Conservation (phyloP, 92 coral and sea anemone species). For the Epizoanthus scotinus region DNA sequence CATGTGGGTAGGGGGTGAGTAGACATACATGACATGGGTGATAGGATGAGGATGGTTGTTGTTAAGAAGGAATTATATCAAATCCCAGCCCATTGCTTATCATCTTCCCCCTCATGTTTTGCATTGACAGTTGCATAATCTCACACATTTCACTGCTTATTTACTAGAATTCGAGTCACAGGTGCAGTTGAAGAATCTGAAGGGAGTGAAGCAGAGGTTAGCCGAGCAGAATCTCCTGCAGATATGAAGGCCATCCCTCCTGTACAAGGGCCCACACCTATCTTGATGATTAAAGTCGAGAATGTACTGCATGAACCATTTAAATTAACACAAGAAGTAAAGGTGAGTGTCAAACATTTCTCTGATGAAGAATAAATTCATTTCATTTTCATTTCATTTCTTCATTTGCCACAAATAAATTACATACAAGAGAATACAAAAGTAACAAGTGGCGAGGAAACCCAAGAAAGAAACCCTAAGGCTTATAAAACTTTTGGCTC, state of each 20-base stretch:
- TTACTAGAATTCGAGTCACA: conserved; percentile 53
- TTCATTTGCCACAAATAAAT: no score
- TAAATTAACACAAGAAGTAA: conserved; percentile 88
- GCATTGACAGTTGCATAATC: neutral
- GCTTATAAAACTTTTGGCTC: no score
- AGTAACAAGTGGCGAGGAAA: no score
- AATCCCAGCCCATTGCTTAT: no score
- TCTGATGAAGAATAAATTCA: neutral
- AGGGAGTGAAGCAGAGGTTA: neutral
- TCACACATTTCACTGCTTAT: neutral
- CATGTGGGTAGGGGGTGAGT: no score
- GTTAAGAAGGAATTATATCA: no score
- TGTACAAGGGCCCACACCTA: conserved; percentile 52
- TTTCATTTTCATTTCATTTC: no score
- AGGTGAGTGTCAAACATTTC: conserved; percentile 53
- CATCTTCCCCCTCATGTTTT: neutral
- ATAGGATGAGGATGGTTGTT: conserved; percentile 85
- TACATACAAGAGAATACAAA: no score
- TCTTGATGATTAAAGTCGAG: conserved; percentile 94
- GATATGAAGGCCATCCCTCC: neutral
- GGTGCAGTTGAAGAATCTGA: conserved; percentile 49
- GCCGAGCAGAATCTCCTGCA: conserved; percentile 39
- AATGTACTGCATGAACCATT: conserved; percentile 92
- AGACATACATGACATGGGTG: conserved; percentile 51
- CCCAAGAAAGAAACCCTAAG: no score